A percentile compares a stretch with the other conserved stretches of the same genome.
Conservation (phyloP, 2,113 vertebrate genomes). For the Stigmatopora nigra region DNA sequence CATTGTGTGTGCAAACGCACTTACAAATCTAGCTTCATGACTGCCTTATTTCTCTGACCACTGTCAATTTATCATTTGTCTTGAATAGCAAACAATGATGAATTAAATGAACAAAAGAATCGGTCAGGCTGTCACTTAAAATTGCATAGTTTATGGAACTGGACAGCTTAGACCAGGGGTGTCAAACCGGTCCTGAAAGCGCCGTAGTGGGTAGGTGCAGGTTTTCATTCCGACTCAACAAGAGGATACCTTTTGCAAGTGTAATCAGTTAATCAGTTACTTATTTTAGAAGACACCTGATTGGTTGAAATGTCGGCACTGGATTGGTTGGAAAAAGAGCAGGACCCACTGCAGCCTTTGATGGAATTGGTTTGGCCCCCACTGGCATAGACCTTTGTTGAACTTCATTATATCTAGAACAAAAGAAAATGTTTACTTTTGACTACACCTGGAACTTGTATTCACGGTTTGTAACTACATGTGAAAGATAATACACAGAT, state of each 20-base stretch:
- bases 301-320: too few relatives aligned
- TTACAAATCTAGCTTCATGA: not conserved
- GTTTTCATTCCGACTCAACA: too few relatives aligned
- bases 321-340: too few relatives aligned
- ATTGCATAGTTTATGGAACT: constrained; percentile 30
- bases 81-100: constrained; percentile 20
- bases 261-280: too few relatives aligned
- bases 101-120: constrained; percentile 26
- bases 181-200: too few relatives aligned
- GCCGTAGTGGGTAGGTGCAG: too few relatives aligned
- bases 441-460: not conserved
- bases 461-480: not conserved
- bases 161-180: constrained; percentile 32
- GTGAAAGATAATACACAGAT: not conserved
- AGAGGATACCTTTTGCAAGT: too few relatives aligned
- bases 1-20: not conserved
- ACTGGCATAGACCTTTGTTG: constrained; percentile 32
- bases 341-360: too few relatives aligned
- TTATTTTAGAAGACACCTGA: too few relatives aligned
- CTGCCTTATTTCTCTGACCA: not conserved
- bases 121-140: constrained; percentile 35
- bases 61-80: constrained; percentile 11
- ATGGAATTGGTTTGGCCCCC: too few relatives aligned
- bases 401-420: constrained; percentile 25
- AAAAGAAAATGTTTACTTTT: not conserved